Evolutionary conservation across 2,797 vertebrate genomes (phyloP), one percentile per base, ranked within the genome.

Genomic region (Acanthurus lineatus): DNA sequence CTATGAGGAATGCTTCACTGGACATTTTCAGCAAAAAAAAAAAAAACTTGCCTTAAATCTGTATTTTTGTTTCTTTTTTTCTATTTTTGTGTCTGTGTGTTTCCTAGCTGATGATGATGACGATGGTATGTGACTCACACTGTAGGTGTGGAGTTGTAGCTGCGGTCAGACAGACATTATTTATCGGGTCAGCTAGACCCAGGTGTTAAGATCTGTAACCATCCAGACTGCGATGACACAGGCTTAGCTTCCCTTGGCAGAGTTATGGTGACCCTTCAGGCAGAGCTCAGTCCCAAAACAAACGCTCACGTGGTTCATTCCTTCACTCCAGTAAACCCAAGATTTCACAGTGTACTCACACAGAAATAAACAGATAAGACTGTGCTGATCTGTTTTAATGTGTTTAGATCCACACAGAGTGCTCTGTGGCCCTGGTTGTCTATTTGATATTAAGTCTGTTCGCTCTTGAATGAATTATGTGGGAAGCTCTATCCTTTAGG

Each of bases 221-320:
- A 74, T 71, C 73, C 11, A 2, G 85, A 84, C 53, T 86, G 77
- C 16, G 48, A 77, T 91, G 88, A 91, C 88, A 88, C 75, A 48
- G 66, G 49, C 81, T 81, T 64, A 70, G 71, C 82, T 82, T 82
- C 59, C 76, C 59, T 42, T 45, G 68, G 78, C 66, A 69, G 85
- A 91, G 91, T 92, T 91, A 90, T 53, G 70, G 86, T 92, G 91
- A 93, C 92, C 91, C 86, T 88, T 25, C 61, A 71, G 48, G 64
- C 77, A 61, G 52, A 69, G 54, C 68, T 56, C 20, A 3, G 76
- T 84, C 86, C 74, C 88, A 90, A 93, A 91, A 89, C 91, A 91
- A 89, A 82, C 0, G 44, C 77, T 86, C 86, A 85, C 69, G 35
- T 80, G 85, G 42, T 63, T 83, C 61, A 80, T 81, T 86, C 86